Evolutionary conservation across 2,113 vertebrate species (phyloP), one percentile per base, ranked within the genome.

Genomic region (Scytalopus superciliaris): DNA sequence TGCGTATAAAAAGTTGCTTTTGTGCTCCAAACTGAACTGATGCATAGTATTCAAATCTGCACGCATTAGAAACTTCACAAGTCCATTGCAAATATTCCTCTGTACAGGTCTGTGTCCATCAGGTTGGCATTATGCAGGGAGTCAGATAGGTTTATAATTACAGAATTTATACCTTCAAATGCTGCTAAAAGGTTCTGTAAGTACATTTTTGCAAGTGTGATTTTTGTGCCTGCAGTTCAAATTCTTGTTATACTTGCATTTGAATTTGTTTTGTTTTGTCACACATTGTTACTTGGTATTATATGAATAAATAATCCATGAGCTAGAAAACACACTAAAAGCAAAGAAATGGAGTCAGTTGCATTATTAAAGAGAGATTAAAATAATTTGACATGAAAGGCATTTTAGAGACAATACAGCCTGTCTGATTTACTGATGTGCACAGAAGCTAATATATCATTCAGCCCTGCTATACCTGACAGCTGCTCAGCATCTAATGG

Each of bases 181-280:
- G 8, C 53, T 33, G 3, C 45, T 73, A 83, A 87, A 89, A 75
- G 70, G 39, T 60, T 59, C 27, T 55, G 53, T 79, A 86, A 86
- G 23, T 80, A 86, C 56, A 56, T 83, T 86, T 90, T 81, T 93
- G 59, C 39, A 83, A 76, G 57, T 42, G 59, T 55, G 31, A 19
- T 75, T 87, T 93, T 90, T 94, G 77, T 55, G 53, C 55, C 77
- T 79, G 62, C 37, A 93, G 75, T 50, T 93, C 60, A 89, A 74
- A 86, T 91, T 74, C 47, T 79, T 83, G 50, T 89, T 91, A 66
- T 45, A 53, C 39, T 91, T 86, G 28, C 44, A 89, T 75, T 63
- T 91, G 31, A 79, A 90, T 91, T 93, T 95, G 78, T 92, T 95
- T 93, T 94, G 59, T 39, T 93, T 90, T 92, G 73, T 90, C 87